Conservation (phyloP, 2,888 invertebrate species). For the Gastracanthus pulcherrimus region DNA sequence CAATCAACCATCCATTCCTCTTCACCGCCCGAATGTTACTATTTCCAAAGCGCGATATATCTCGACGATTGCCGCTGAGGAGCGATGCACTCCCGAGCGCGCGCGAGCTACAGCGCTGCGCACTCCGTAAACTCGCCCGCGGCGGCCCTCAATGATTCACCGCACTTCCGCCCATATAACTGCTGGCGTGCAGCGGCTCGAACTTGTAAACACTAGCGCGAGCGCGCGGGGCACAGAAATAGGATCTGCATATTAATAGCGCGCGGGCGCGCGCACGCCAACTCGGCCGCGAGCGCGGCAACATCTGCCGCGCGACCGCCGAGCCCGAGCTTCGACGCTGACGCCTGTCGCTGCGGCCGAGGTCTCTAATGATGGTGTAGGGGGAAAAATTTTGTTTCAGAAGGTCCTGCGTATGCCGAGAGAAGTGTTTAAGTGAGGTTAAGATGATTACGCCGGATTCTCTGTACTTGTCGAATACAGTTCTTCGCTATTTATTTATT, state of each 20-base stretch:
- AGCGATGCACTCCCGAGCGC: background rate
- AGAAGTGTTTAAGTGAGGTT: too few species aligned
- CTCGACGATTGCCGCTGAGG: too few species aligned
- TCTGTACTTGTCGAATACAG: too few species aligned
- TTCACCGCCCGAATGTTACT: background rate
- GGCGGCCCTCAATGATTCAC: slow-evolving; percentile 30
- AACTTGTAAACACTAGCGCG: slow-evolving; percentile 68
- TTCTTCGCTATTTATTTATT: too few species aligned
- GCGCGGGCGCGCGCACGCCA: slow-evolving; percentile 49
- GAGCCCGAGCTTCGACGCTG: background rate
- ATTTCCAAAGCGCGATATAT: background rate
- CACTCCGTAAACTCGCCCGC: background rate
- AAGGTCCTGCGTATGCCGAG: too few species aligned
- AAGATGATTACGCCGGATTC: too few species aligned
- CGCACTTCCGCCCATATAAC: slow-evolving; percentile 51
- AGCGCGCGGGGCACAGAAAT: slow-evolving; percentile 68
- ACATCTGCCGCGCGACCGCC: background rate
- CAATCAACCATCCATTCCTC: background rate
- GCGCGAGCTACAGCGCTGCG: background rate
- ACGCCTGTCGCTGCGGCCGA: background rate
- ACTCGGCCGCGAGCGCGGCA: background rate
- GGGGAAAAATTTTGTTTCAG: too few species aligned
- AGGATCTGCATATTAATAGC: slow-evolving; percentile 69
- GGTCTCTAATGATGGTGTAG: background rate
- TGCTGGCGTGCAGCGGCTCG: slow-evolving; percentile 32